Evolutionary conservation across 2,797 vertebrate species (phyloP), one percentile per base, ranked within the genome.

Genomic region (Denticeps clupeoides): DNA sequence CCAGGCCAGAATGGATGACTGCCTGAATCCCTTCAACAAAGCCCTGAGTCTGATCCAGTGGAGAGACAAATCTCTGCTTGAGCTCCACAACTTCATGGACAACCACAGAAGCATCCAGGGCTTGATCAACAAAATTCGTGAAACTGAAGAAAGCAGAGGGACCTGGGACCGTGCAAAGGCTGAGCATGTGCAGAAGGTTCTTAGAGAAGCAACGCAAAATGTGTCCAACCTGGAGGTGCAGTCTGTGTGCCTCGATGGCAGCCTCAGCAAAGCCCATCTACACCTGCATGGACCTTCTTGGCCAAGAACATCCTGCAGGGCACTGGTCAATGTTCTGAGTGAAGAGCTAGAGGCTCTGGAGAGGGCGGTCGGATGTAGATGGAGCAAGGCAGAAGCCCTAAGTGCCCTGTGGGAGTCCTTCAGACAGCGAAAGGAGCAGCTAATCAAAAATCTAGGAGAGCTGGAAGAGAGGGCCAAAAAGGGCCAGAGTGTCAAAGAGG

Each of bases 381-480:
- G 2, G 72, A 75, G 59, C 41, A 89, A 99, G 60, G 90, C 89
- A 1, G 92, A 98, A 33, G 88, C 88, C 27, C 71, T 96, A 29
- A 83, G 75, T 0, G 78, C 72, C 2, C 60, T 98, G 46, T 83
- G 71, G 74, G 85, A 75, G 15, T 86, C 89, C 1, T 94, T 97
- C 55, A 70, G 69, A 46, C 87, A 91, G 44, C 76, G 78, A 31
- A 94, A 86, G 51, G 94, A 95, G 6, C 87, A 87, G 52, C 64
- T 97, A 3, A 84, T 96, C 43, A 89, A 83, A 65, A 80, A 69
- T 6, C 85, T 98, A 52, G 93, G 96, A 68, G 91, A 94, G 67
- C 81, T 84, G 4, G 94, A 97, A 64, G 91, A 97, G 60, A 90
- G 89, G 61, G 79, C 87, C 0, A 91, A 95, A 56, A 78, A 71